These are phyloP conservation scores for Lithobates pipiens DNA, from an alignment of 2,797 vertebrate genomes.

Conservation along the genomic window DNA sequence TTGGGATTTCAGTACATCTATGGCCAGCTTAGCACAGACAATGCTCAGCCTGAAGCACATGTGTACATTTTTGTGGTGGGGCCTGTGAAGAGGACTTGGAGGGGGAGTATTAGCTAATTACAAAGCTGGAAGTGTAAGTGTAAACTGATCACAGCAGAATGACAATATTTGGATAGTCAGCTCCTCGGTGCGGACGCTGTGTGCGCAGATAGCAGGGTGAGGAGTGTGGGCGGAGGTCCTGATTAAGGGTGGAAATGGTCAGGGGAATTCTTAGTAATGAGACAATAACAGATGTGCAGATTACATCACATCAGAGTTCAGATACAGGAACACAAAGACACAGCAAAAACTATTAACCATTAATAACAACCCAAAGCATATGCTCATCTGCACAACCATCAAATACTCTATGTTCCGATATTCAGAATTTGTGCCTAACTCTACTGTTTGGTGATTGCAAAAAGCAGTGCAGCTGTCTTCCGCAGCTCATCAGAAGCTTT, in stretches of 20 bases:
- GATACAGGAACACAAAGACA: background rate
- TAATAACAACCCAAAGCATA: background rate
- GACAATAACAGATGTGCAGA: constrained; percentile 56
- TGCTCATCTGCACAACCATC: too few species aligned
- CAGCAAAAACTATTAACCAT: background rate
- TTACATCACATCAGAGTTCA: constrained; percentile 5
- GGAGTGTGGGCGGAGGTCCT: constrained; percentile 20
- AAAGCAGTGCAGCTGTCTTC: too few species aligned
- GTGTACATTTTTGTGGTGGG: background rate
- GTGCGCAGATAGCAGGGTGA: background rate
- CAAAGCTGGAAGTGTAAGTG: constrained; percentile 4
- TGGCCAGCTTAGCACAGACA: too few species aligned
- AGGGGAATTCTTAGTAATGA: constrained; percentile 21
- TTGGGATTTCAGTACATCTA: too few species aligned
- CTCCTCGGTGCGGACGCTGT: background rate
- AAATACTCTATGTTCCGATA: too few species aligned
- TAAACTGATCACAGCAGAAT: background rate
- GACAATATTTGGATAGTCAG: background rate
- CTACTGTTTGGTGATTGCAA: too few species aligned
- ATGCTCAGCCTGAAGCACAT: too few species aligned
- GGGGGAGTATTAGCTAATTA: background rate
- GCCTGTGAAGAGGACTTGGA: background rate
- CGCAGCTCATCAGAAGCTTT: too few species aligned
- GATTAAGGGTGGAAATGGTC: constrained; percentile 24
- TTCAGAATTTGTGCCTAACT: too few species aligned